Base-by-base conservation (phyloP, 2,797 vertebrate genomes). In the Silurus aristotelis region DNA sequence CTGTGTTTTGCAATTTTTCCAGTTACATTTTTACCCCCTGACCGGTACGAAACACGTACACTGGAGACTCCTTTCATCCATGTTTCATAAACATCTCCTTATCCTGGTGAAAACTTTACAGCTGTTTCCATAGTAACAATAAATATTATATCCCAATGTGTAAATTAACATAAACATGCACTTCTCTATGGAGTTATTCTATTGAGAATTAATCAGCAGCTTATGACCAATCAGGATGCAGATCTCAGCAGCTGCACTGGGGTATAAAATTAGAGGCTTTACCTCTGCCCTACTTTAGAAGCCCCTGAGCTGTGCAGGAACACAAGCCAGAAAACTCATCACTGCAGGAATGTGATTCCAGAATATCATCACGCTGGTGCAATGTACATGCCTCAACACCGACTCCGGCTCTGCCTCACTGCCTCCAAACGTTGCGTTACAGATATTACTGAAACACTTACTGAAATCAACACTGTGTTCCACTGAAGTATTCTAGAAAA, bases 241-340 rank as follows among this genome's bases (percentile, higher is more conserved):
- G 75, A 38, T 38, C 25, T 38, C 55, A 76, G 52, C 73, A 22
- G 25, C 17, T 13, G 25, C 17, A 0, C 27, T 13, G 17, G 12
- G 55, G 56, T 38, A 17, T 77, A 60, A 60, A 60, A 20, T 77
- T 77, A 60, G 31, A 46, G 22, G 3, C 6, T 25, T 80, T 70
- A 80, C 70, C 79, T 76, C 71, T 85, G n/a, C 27, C 61, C 84
- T 67, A 61, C 61, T 75, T 82, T 43, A 25, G 1, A 81, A 80
- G 31, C n/a, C 5, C 61, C 2, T n/a, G 78, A 43, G 67, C 77
- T 68, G 13, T 20, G 46, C 3, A 38, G 27, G 31, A 67, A 25
- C 17, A 1, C 0, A 38, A 52, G 52, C 83, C 71, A 77, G 27
- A 25, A 66, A 67, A 76, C 46, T 77, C 55, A 22, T 63, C 76